Conservation (phyloP, 1,140 invertebrate genomes). For the Pachypeltis micranthus region DNA sequence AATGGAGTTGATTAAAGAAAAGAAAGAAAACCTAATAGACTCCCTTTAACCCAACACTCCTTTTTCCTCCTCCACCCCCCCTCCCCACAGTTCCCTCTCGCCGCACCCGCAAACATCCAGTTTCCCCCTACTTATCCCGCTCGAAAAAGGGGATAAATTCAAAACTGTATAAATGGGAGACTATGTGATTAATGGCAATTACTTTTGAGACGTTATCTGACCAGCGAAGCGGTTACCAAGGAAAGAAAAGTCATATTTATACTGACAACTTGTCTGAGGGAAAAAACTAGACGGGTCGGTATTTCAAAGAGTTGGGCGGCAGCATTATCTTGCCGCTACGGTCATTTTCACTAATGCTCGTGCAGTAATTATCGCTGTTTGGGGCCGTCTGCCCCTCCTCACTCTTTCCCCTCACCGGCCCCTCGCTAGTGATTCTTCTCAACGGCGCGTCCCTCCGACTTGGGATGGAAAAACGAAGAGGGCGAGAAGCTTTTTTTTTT, state of each 20-base stretch:
- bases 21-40: neutral
- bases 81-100: no score
- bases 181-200: slow-evolving; percentile 20
- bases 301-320: slow-evolving; percentile 21
- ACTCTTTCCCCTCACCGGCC: no score
- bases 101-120: neutral
- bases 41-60: no score
- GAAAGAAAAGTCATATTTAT: slow-evolving; percentile 24
- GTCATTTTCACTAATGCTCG: slow-evolving; percentile 22
- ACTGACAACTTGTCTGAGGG: slow-evolving; percentile 17
- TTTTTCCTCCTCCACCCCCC: no score
- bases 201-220: slow-evolving; percentile 18
- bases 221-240: slow-evolving; percentile 7
- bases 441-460: no score
- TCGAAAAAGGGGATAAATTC: slow-evolving; percentile 10
- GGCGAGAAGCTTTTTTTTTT: no score
- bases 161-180: slow-evolving; percentile 18
- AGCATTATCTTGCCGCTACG: slow-evolving; percentile 21
- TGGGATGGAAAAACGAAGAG: no score
- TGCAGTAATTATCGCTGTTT: slow-evolving; percentile 11
- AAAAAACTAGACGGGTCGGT: slow-evolving; percentile 21
- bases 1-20: neutral
- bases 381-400: no score
- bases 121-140: neutral
- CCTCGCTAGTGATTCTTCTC: no score